These are phyloP conservation scores for Drosophila mauritiana DNA, from an alignment of 1,140 invertebrate species.

Conservation along the genomic window DNA sequence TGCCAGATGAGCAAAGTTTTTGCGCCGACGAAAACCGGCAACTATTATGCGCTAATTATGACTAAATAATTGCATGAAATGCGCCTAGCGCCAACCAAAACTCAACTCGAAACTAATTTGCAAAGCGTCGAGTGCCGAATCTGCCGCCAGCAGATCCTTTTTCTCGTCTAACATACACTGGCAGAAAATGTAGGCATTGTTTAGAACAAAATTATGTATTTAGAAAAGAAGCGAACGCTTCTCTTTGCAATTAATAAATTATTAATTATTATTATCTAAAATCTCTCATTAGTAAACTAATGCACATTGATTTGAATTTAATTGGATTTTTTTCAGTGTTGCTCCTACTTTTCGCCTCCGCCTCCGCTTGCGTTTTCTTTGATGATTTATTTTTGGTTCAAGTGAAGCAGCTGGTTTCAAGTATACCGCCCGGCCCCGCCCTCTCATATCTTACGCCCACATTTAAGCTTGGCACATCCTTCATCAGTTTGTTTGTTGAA, in stretches of 20 bases:
- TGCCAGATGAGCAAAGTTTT: slow-evolving; percentile 41
- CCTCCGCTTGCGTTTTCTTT: slow-evolving; percentile 7
- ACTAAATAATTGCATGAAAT: slow-evolving; percentile 53
- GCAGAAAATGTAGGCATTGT: not conserved
- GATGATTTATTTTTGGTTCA: slow-evolving; percentile 51
- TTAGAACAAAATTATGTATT: no score
- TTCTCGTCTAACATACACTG: slow-evolving; percentile 7
- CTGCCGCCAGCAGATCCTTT: slow-evolving; percentile 38
- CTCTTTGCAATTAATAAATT: no score
- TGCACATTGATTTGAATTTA: no score
- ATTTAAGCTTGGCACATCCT: slow-evolving; percentile 1
- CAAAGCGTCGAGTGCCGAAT: slow-evolving; percentile 41
- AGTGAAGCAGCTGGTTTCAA: slow-evolving; percentile 40
- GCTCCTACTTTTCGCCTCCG: not conserved
- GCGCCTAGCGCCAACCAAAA: slow-evolving; percentile 31
- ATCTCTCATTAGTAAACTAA: no score
- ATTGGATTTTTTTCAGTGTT: not conserved
- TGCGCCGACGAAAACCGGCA: slow-evolving; percentile 40
- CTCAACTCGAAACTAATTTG: slow-evolving; percentile 50
- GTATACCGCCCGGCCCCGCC: slow-evolving; percentile 14
- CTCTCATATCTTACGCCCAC: not conserved
- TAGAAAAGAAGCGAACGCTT: no score
- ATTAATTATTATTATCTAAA: no score
- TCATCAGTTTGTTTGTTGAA: slow-evolving; percentile 36
- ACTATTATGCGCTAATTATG: slow-evolving; percentile 63